These are phyloP conservation scores for Agrypnus murinus DNA, from an alignment of 2,888 invertebrate species.

Conservation along the genomic window DNA sequence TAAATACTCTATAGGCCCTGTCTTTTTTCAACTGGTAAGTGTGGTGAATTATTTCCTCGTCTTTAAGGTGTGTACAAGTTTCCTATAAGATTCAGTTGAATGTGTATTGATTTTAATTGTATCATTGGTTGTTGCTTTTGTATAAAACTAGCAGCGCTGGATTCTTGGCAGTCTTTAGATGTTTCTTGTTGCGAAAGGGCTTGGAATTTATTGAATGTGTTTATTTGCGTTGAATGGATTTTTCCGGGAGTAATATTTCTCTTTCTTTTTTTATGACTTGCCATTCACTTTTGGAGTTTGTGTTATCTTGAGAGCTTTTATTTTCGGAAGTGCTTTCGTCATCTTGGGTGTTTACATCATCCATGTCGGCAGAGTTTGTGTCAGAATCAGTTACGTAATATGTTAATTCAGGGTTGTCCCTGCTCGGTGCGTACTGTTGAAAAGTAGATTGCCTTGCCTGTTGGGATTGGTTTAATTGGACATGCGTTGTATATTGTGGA, in stretches of 20 bases:
- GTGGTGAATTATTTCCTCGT: conserved; percentile 6
- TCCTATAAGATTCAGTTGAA: neutral
- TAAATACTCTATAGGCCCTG: conserved; percentile 7
- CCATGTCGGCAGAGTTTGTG: neutral
- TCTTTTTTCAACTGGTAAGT: too few relatives aligned
- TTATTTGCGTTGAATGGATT: neutral
- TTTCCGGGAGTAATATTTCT: neutral
- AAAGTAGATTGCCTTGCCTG: neutral
- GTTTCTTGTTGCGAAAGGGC: neutral
- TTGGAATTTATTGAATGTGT: neutral
- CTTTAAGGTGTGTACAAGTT: conserved; percentile 5
- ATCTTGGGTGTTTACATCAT: neutral
- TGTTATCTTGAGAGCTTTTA: neutral
- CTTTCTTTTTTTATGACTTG: too few relatives aligned
- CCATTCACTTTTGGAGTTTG: neutral
- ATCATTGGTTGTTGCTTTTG: neutral
- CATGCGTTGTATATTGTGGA: neutral
- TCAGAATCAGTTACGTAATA: neutral
- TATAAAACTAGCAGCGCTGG: neutral
- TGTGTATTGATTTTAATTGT: too few relatives aligned
- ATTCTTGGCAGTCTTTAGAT: neutral
- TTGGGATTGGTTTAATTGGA: neutral
- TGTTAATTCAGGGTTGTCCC: neutral
- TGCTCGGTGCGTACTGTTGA: neutral
- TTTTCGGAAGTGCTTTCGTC: neutral